phyloP scores from a whole-genome alignment of 1,140 invertebrate genomes.

The Scaptomyza graminum region DNA sequence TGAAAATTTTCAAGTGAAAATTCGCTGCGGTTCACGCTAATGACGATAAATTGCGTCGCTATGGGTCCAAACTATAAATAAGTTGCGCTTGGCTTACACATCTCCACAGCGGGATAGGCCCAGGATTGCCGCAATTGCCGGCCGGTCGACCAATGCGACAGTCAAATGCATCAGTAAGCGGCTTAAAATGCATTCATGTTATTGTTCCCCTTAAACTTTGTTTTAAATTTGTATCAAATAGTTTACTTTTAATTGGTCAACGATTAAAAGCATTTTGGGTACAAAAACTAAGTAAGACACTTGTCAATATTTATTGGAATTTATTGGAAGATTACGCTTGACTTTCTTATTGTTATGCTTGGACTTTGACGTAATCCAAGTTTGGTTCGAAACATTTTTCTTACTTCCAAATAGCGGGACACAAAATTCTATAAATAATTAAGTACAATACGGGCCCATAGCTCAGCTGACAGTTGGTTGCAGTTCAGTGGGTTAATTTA shows the following conservation, averaged over 20 bases:
- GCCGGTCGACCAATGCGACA: slow-evolving; percentile 15
- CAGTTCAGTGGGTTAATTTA: slow-evolving; percentile 26
- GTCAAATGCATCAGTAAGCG: slow-evolving; percentile 33
- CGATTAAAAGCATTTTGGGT: too few species aligned
- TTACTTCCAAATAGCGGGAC: not conserved
- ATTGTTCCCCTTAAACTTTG: not conserved
- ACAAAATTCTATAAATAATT: slow-evolving; percentile 37
- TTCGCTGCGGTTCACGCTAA: slow-evolving; percentile 65
- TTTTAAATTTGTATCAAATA: not conserved
- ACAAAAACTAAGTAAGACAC: too few species aligned
- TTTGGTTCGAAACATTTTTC: too few species aligned
- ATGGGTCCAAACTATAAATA: slow-evolving; percentile 70
- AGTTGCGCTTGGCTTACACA: slow-evolving; percentile 58
- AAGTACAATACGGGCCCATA: slow-evolving; percentile 4
- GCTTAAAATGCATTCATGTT: slow-evolving; percentile 54
- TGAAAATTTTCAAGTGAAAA: slow-evolving; percentile 78
- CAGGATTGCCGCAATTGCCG: not conserved
- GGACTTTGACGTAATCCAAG: too few species aligned
- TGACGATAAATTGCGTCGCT: slow-evolving; percentile 75
- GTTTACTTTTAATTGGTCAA: not conserved
- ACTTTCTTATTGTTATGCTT: not conserved
- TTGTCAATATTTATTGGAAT: too few species aligned
- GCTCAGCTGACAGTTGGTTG: slow-evolving; percentile 5
- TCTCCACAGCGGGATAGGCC: not conserved
- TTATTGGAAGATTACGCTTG: too few species aligned